Evolutionary conservation across 2,888 invertebrate species (phyloP).

Genomic region (Cataglyphis livida): DNA sequence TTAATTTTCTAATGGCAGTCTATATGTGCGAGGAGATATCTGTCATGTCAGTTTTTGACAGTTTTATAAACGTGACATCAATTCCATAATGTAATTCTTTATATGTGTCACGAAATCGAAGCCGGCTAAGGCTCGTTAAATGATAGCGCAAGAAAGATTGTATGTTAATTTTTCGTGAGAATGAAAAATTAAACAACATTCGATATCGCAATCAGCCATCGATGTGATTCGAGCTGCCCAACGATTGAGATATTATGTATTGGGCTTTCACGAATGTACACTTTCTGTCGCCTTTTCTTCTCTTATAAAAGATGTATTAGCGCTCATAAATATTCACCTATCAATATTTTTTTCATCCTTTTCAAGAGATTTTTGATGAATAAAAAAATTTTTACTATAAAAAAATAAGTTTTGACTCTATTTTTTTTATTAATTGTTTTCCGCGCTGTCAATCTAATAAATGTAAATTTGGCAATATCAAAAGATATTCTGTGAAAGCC

Average conservation of each 20-base stretch:
- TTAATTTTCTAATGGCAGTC: constrained; percentile 75
- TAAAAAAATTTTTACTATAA: background rate
- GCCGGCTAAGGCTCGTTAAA: constrained; percentile 7
- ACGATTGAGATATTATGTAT: constrained; percentile 66
- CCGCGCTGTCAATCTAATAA: background rate
- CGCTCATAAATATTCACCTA: background rate
- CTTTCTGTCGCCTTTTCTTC: background rate
- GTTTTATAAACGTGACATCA: constrained; percentile 61
- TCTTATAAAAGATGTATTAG: background rate
- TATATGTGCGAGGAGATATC: constrained; percentile 66
- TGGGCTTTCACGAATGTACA: constrained; percentile 64
- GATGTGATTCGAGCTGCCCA: constrained; percentile 74
- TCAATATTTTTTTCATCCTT: background rate
- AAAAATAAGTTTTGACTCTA: constrained; percentile 31
- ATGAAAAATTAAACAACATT: constrained; percentile 2
- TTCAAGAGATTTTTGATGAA: no score
- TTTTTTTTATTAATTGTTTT: background rate
- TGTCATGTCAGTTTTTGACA: constrained; percentile 61
- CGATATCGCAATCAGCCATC: background rate
- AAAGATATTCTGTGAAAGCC: constrained; percentile 58
- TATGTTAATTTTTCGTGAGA: background rate
- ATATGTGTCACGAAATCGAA: constrained; percentile 13
- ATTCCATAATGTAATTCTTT: constrained; percentile 60
- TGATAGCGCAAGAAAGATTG: constrained; percentile 9
- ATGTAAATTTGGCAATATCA: background rate